Conservation (phyloP, 1,140 invertebrate species). For the Macrobrachium rosenbergii region DNA sequence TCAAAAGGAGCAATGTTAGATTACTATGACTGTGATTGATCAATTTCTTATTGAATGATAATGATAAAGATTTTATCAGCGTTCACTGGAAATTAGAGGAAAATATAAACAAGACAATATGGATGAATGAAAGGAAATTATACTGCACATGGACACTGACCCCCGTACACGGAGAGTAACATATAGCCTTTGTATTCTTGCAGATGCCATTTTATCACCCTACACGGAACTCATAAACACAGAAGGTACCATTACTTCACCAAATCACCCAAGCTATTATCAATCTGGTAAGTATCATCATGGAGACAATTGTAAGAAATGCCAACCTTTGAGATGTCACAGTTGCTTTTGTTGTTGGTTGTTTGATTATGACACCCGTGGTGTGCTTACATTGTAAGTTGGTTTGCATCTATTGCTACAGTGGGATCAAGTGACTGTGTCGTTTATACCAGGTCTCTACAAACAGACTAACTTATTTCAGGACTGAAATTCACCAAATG, state of each 20-base stretch:
- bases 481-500: constrained; percentile 2
- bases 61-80: too few species aligned
- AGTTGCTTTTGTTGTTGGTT: too few species aligned
- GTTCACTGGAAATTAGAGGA: background rate
- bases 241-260: background rate
- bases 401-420: too few species aligned
- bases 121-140: background rate
- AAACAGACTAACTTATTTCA: background rate
- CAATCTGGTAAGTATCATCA: background rate
- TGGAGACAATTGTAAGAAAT: background rate
- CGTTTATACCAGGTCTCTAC: background rate
- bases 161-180: background rate
- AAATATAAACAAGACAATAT: too few species aligned
- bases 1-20: background rate
- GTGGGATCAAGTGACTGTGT: too few species aligned
- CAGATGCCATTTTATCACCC: background rate
- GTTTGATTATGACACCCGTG: too few species aligned
- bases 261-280: background rate
- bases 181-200: background rate
- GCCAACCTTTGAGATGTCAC: too few species aligned
- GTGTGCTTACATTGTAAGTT: too few species aligned
- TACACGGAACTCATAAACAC: background rate
- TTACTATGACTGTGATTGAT: too few species aligned
- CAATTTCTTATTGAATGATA: too few species aligned
- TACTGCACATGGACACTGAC: background rate